Evolutionary conservation across 2,113 vertebrate species (phyloP).

Genomic region (Myocastor coypus): DNA sequence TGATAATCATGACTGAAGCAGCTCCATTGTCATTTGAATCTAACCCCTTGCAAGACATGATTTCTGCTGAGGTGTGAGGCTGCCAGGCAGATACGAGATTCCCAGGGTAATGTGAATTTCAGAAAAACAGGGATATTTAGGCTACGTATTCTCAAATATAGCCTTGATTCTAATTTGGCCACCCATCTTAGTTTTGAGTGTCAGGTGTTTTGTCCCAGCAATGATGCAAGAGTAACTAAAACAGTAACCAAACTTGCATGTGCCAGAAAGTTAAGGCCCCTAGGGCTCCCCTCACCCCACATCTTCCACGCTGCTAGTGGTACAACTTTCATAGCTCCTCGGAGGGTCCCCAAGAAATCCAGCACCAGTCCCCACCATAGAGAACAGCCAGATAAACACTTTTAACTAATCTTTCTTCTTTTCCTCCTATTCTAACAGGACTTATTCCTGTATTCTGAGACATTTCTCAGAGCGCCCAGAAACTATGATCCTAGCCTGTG

Average conservation of each 20-base stretch:
- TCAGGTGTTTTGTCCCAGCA: no score
- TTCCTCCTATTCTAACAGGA: background rate
- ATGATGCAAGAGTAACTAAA: no score
- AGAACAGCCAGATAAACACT: background rate
- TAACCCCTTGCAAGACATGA: background rate
- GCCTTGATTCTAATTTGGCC: background rate
- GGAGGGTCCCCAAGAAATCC: no score
- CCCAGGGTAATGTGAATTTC: background rate
- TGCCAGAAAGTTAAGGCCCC: background rate
- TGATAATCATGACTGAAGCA: background rate
- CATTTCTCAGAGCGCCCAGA: background rate
- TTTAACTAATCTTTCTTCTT: background rate
- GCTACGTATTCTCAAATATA: background rate
- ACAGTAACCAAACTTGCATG: background rate
- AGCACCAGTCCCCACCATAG: background rate
- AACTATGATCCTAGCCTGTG: background rate
- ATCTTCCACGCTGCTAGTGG: background rate
- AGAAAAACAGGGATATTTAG: background rate
- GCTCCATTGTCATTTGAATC: background rate
- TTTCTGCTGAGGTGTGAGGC: background rate
- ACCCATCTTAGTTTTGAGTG: no score
- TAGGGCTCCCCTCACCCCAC: background rate
- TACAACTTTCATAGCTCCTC: background rate
- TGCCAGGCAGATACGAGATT: background rate
- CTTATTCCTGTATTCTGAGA: background rate